These are phyloP conservation scores for Glossophaga mutica DNA, from an alignment of 2,797 vertebrate species.

Conservation along the genomic window DNA sequence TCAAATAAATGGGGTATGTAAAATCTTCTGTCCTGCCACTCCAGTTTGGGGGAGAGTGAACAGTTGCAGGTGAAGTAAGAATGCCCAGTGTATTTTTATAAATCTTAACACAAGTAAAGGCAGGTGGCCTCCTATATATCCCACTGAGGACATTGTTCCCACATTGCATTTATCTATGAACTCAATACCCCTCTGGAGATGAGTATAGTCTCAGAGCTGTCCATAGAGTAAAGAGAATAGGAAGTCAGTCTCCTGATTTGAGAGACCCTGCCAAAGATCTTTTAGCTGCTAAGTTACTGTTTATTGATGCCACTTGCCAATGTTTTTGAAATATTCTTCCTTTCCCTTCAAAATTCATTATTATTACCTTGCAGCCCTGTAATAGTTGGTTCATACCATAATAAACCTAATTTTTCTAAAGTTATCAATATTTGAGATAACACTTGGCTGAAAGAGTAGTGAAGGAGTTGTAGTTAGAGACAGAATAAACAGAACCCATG, in stretches of 20 bases:
- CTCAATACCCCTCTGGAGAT: background rate
- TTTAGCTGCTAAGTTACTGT: background rate
- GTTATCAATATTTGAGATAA: conserved; percentile 1
- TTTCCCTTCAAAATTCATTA: background rate
- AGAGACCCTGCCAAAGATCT: background rate
- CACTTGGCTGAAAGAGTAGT: background rate
- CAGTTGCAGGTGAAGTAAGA: background rate
- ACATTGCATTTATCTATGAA: background rate
- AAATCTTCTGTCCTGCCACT: background rate
- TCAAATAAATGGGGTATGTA: background rate
- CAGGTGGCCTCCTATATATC: background rate
- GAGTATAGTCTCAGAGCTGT: background rate
- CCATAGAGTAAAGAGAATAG: background rate
- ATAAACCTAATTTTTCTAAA: background rate
- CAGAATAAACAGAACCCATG: background rate
- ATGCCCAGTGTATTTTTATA: background rate
- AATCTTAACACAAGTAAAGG: background rate
- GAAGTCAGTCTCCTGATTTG: background rate
- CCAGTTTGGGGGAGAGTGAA: background rate
- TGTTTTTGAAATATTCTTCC: background rate
- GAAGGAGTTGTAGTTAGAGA: background rate
- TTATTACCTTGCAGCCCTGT: background rate
- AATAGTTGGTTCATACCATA: background rate
- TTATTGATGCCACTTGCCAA: background rate
- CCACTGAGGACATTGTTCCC: background rate